Conservation (phyloP, 2,113 vertebrate species). For the Leptobrachium ailaonicum region DNA sequence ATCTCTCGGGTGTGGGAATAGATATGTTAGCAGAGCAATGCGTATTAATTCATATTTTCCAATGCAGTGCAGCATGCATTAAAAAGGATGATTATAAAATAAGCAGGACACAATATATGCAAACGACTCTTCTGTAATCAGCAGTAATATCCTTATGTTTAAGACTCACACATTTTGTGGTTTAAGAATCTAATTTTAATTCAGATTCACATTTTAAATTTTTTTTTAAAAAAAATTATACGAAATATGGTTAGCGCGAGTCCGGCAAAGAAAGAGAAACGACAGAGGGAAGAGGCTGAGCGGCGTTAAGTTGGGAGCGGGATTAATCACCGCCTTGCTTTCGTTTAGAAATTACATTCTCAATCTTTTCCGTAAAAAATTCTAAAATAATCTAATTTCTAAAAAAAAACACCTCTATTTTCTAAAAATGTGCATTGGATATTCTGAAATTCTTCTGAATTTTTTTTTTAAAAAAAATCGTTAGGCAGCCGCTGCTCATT, state of each 20-base stretch:
- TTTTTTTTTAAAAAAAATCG: no score
- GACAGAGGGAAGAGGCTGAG: not conserved
- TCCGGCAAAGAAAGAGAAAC: not conserved
- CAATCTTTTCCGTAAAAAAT: not conserved
- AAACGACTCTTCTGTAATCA: slow-evolving; percentile 49
- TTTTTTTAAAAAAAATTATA: slow-evolving; percentile 28
- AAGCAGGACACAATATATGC: slow-evolving; percentile 50
- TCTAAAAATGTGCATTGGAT: no score
- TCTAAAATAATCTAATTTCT: not conserved
- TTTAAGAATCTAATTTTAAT: slow-evolving; percentile 45
- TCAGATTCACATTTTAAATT: slow-evolving; percentile 38
- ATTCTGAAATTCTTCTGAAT: no score
- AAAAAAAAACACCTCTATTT: no score
- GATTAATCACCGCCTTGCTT: not conserved
- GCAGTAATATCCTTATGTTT: slow-evolving; percentile 50
- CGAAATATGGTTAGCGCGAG: slow-evolving; percentile 12
- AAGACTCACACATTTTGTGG: slow-evolving; percentile 46
- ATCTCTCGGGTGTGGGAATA: slow-evolving; percentile 46
- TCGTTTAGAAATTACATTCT: not conserved
- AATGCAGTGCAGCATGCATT: slow-evolving; percentile 49
- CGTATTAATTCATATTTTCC: slow-evolving; percentile 47
- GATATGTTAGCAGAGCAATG: slow-evolving; percentile 42
- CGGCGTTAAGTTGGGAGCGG: not conserved
- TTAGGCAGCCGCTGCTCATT: no score
- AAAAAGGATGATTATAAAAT: slow-evolving; percentile 45